Conservation (phyloP, 1,140 invertebrate species). For the Rhyacophila brunnea region DNA sequence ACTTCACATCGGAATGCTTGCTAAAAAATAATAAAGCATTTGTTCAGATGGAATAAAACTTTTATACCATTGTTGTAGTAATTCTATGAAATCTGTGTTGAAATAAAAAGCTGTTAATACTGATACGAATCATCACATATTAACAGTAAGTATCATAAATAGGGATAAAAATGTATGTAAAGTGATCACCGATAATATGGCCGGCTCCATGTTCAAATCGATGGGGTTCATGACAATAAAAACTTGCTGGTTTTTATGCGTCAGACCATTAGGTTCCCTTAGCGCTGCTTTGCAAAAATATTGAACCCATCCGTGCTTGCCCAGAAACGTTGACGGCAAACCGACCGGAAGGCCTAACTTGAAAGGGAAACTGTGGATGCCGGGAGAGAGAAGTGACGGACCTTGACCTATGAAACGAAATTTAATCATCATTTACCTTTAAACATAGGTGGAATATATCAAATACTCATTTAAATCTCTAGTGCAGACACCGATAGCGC, state of each 20-base stretch:
- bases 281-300: conserved; percentile 92
- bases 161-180: no score
- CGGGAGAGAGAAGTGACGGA: conserved; percentile 83
- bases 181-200: conserved; percentile 77
- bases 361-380: conserved; percentile 94
- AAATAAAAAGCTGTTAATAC: no score
- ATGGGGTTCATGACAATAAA: conserved; percentile 97
- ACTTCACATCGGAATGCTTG: conserved; percentile 90
- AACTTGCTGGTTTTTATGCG: conserved; percentile 94
- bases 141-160: no score
- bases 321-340: conserved; percentile 88
- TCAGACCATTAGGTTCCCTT: conserved; percentile 83
- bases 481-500: background rate
- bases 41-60: no score
- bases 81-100: no score
- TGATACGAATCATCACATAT: no score
- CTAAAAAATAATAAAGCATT: no score
- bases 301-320: conserved; percentile 94
- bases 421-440: no score
- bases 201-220: conserved; percentile 87
- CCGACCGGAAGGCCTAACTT: conserved; percentile 88
- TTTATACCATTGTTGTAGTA: no score
- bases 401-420: conserved; percentile 76
- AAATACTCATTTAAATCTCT: background rate
- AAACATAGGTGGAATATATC: no score